phyloP scores from a whole-genome alignment of 53 echinoderm and acorn worm species.

The Apostichopus leukothele region DNA sequence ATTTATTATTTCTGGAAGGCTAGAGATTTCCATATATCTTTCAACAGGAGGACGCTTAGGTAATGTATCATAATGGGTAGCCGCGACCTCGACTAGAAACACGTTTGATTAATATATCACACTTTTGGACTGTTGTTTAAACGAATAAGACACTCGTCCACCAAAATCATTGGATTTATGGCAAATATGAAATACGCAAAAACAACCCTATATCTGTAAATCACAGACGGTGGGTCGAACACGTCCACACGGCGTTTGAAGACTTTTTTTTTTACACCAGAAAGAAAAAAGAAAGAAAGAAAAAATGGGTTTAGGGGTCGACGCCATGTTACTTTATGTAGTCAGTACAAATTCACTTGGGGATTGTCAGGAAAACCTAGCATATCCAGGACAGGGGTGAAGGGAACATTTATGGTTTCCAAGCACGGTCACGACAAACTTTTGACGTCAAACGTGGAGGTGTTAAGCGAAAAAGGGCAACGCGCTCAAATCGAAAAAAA shows the following conservation, averaged over 20 bases:
- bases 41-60: conserved; percentile 7
- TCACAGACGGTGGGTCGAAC: background rate
- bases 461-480: conserved; percentile 24
- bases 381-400: conserved; percentile 36
- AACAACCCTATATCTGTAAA: background rate
- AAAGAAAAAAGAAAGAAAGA: background rate
- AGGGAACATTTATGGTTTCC: conserved; percentile 4
- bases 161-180: conserved; percentile 33
- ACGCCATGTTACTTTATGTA: background rate
- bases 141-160: conserved; percentile 31
- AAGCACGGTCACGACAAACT: background rate
- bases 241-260: background rate
- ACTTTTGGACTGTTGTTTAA: conserved; percentile 21
- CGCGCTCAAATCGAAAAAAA: background rate
- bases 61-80: conserved; percentile 30
- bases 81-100: background rate
- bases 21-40: conserved; percentile 9
- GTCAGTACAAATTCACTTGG: too few species aligned
- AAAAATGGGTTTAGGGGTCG: background rate
- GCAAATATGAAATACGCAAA: conserved; percentile 39
- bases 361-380: too few species aligned
- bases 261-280: background rate
- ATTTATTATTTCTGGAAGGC: conserved; percentile 6
- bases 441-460: conserved; percentile 23
- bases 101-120: conserved; percentile 18